Evolutionary conservation across 2,113 vertebrate genomes (phyloP).

Genomic region (Garra rufa): DNA sequence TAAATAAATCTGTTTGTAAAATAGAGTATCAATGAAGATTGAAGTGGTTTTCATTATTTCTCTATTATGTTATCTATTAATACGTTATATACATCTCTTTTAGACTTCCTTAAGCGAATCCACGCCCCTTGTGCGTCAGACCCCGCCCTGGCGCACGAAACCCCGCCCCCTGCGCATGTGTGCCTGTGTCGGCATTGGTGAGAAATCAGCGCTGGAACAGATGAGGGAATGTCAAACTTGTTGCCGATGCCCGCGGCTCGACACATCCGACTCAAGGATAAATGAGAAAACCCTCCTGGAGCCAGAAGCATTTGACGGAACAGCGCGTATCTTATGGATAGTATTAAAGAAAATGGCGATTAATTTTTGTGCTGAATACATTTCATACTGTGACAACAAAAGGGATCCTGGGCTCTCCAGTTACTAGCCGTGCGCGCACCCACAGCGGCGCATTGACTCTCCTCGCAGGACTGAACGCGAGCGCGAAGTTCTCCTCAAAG

Average conservation of each 20-base stretch:
- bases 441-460: neutral
- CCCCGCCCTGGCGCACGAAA: slow-evolving; percentile 44
- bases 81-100: neutral
- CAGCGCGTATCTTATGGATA: neutral
- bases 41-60: neutral
- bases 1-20: neutral
- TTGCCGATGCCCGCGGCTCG: slow-evolving; percentile 53
- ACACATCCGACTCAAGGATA: slow-evolving; percentile 42
- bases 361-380: neutral
- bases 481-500: slow-evolving; percentile 6
- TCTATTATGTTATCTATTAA: neutral
- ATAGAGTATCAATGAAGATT: neutral
- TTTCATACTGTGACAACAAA: slow-evolving; percentile 29
- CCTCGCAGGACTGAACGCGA: slow-evolving; percentile 12
- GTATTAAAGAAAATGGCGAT: neutral
- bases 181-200: slow-evolving; percentile 51
- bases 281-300: neutral
- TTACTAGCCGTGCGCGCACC: slow-evolving; percentile 19
- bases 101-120: slow-evolving; percentile 16
- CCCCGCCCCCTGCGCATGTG: slow-evolving; percentile 56
- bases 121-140: neutral
- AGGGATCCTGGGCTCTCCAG: slow-evolving; percentile 30
- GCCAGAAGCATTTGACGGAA: neutral
- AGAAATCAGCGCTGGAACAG: slow-evolving; percentile 47
- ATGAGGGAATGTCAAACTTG: slow-evolving; percentile 64